Conservation (phyloP, 2,888 invertebrate species). For the Mythimna vitellina region DNA sequence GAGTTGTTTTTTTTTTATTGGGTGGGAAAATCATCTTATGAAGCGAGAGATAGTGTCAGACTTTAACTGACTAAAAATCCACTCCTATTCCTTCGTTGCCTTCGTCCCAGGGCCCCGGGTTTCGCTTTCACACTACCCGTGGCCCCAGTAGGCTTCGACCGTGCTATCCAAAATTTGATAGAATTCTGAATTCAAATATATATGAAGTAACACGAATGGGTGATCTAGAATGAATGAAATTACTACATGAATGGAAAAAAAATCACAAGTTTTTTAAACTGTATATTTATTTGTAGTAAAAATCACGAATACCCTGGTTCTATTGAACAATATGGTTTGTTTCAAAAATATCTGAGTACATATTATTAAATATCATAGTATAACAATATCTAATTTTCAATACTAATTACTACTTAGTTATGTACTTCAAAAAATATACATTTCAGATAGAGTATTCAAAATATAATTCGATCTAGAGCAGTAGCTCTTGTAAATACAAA, state of each 20-base stretch:
- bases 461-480: not conserved
- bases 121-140: too few species aligned
- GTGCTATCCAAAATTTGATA: too few species aligned
- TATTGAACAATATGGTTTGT: constrained; percentile 33
- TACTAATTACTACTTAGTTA: not conserved
- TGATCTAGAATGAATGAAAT: not conserved
- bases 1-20: too few species aligned
- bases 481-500: not conserved
- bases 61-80: too few species aligned
- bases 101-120: too few species aligned
- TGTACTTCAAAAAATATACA: not conserved
- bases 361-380: not conserved
- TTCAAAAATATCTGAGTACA: not conserved
- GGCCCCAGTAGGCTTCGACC: too few species aligned
- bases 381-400: not conserved
- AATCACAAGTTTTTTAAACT: not conserved
- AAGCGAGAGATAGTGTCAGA: too few species aligned
- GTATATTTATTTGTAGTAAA: constrained; percentile 43
- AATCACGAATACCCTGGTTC: constrained; percentile 32
- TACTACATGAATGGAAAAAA: not conserved
- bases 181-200: too few species aligned
- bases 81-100: too few species aligned
- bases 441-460: constrained; percentile 12
- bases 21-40: too few species aligned
- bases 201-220: not conserved